A percentile compares a stretch with the other conserved stretches of the same genome.
Evolutionary conservation across 2,797 vertebrate genomes (phyloP).

Genomic region (Echeneis naucrates): DNA sequence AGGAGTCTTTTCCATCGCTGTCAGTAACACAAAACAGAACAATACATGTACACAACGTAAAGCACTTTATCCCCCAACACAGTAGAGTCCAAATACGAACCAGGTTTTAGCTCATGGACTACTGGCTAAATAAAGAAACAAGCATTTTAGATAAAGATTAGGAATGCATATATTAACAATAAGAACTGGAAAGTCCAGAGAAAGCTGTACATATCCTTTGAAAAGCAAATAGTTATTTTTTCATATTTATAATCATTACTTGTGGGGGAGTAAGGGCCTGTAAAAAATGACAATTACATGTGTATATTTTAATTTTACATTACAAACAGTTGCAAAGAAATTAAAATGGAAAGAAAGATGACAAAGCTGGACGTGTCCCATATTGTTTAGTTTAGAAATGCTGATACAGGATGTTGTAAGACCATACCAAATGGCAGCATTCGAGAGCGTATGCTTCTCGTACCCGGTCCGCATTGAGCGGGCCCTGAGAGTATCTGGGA

Average conservation of each 20-base stretch:
- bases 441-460: conserved; percentile 99
- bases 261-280: conserved; percentile 94
- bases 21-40: conserved; percentile 85
- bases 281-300: conserved; percentile 99
- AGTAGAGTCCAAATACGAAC: conserved; percentile 92
- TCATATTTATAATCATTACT: conserved; percentile 97
- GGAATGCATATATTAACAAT: conserved; percentile 91
- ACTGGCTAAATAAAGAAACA: conserved; percentile 98
- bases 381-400: conserved; percentile 93
- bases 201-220: conserved; percentile 99
- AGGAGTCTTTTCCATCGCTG: conserved; percentile 83
- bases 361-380: conserved; percentile 98
- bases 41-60: conserved; percentile 84
- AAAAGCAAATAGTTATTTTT: conserved; percentile 99
- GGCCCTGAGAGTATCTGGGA: conserved; percentile 99
- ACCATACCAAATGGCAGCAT: conserved; percentile 99
- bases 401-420: conserved; percentile 99
- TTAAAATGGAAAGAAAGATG: conserved; percentile 94
- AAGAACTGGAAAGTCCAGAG: conserved; percentile 98
- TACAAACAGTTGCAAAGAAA: conserved; percentile 92
- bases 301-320: conserved; percentile 88
- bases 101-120: conserved; percentile 99
- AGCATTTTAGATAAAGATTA: conserved; percentile 98
- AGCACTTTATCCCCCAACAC: conserved; percentile 85
- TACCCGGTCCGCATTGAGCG: conserved; percentile 99